Evolutionary conservation across 2,888 invertebrate genomes (phyloP).

Genomic region (Latrodectus hesperus): DNA sequence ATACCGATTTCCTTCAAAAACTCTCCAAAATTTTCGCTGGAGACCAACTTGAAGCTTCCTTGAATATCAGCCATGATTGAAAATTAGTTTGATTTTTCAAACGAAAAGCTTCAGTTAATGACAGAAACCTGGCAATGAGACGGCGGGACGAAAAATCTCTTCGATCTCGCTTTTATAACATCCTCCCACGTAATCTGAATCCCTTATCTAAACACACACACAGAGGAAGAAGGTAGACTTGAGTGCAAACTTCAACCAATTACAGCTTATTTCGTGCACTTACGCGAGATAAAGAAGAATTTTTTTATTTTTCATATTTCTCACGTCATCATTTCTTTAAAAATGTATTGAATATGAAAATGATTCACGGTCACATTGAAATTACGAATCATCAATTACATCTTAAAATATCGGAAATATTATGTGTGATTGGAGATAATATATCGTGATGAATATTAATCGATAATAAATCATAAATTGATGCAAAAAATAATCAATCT

Average conservation of each 20-base stretch:
- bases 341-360: conserved; percentile 29
- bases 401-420: too few relatives aligned
- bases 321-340: conserved; percentile 25
- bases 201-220: conserved; percentile 19
- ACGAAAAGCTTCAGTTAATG: conserved; percentile 13
- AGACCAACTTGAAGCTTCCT: conserved; percentile 69
- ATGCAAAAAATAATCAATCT: too few relatives aligned
- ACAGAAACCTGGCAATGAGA: conserved; percentile 45
- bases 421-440: too few relatives aligned
- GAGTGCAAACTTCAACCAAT: conserved; percentile 49
- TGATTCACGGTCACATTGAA: conserved; percentile 55
- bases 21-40: conserved; percentile 71
- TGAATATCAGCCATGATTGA: conserved; percentile 46
- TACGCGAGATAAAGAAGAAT: conserved; percentile 4
- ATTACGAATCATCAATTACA: too few relatives aligned
- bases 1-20: conserved; percentile 71
- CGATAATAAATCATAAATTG: too few relatives aligned
- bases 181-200: background rate
- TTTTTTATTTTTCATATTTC: conserved; percentile 13
- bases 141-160: conserved; percentile 24
- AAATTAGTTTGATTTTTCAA: conserved; percentile 8
- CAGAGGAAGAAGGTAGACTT: background rate
- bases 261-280: conserved; percentile 9
- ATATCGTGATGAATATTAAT: too few relatives aligned
- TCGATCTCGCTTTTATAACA: conserved; percentile 22